Percentiles rank a stretch among this genome's conserved stretches.
Conservation (phyloP, 2,797 vertebrate genomes). For the Liasis olivaceus region DNA sequence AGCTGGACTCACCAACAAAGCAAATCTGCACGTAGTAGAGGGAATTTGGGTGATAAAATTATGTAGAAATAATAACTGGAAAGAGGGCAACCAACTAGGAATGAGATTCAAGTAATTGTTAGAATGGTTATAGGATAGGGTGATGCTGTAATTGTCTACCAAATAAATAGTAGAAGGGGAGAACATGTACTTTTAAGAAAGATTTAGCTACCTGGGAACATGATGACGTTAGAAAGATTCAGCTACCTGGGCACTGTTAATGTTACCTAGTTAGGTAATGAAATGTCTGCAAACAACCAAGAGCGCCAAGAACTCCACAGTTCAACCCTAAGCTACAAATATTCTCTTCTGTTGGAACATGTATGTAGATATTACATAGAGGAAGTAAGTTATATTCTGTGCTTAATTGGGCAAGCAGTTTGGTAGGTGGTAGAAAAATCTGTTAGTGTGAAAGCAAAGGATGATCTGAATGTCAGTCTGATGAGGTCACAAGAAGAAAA, state of each 20-base stretch:
- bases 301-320: too few species aligned
- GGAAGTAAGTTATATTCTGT: background rate
- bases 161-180: background rate
- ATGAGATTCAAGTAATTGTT: background rate
- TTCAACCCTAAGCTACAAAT: too few species aligned
- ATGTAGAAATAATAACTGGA: background rate
- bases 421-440: background rate
- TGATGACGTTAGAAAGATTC: background rate
- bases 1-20: background rate
- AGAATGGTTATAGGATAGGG: background rate
- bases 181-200: background rate
- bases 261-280: too few species aligned
- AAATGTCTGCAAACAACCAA: too few species aligned
- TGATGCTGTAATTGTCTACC: background rate
- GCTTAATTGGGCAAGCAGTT: too few species aligned
- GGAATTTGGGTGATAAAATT: background rate
- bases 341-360: too few species aligned
- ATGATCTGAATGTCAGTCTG: background rate
- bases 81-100: background rate
- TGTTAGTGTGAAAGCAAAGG: background rate
- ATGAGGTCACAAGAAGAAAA: background rate
- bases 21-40: background rate
- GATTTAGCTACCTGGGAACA: background rate
- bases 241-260: background rate
- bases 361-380: background rate